Percentiles rank a stretch among this genome's conserved stretches.
Evolutionary conservation across 2,797 vertebrate genomes (phyloP).

Genomic region (Micropoecilia bifurca): DNA sequence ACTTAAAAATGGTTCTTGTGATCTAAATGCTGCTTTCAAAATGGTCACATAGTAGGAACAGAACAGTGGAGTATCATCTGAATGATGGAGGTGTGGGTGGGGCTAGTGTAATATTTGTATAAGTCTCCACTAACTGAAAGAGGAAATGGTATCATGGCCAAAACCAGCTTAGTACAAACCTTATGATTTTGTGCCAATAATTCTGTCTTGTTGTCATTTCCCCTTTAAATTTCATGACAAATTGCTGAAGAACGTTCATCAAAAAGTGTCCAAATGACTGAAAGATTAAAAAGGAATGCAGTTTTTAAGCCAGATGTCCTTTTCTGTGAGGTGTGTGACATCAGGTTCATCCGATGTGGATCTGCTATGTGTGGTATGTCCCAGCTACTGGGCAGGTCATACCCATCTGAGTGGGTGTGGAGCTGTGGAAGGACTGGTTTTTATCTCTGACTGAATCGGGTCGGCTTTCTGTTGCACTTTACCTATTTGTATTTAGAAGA

Average conservation of each 20-base stretch:
- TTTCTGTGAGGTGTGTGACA: slow-evolving; percentile 20
- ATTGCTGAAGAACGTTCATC: neutral
- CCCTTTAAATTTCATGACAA: neutral
- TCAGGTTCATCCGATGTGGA: slow-evolving; percentile 11
- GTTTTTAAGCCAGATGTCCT: neutral
- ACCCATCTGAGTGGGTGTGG: slow-evolving; percentile 45
- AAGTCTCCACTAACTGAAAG: neutral
- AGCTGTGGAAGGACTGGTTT: slow-evolving; percentile 47
- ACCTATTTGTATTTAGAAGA: neutral
- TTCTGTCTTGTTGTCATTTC: neutral
- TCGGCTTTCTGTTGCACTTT: neutral
- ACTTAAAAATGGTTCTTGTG: neutral
- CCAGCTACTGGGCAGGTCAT: slow-evolving; percentile 6
- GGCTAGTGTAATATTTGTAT: neutral
- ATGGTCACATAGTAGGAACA: neutral
- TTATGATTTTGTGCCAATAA: neutral
- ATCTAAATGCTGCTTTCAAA: neutral
- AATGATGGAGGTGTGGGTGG: neutral
- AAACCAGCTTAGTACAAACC: neutral
- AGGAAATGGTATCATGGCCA: neutral
- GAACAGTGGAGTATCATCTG: neutral
- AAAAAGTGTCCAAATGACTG: neutral
- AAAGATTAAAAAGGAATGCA: neutral
- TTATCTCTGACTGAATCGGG: slow-evolving; percentile 22
- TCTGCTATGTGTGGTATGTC: slow-evolving; percentile 49